A percentile compares a stretch with the other conserved stretches of the same genome.
Conservation (phyloP, 2,113 vertebrate species). For the mouse (Mus musculus) region GRCm39 chr7:36250001-36250500, state of each 20-base stretch:
- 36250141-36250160: neutral
- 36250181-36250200: neutral
- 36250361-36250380: neutral
- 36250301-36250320: neutral
- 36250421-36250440: too few relatives aligned
- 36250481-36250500: fast-evolving
- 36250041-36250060: neutral
- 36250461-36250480: neutral
- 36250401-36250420: neutral
- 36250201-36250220: neutral
- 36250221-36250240: neutral
- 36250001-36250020: neutral
- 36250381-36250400: neutral
- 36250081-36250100: too few relatives aligned
- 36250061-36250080: neutral
- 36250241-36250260: too few relatives aligned
- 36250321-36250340: neutral
- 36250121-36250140: neutral
- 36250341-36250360: neutral
- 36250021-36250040: neutral
- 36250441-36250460: neutral
- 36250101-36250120: neutral
- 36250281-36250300: too few relatives aligned
- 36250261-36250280: too few relatives aligned
- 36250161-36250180: neutral